Conservation (phyloP, 2,113 vertebrate genomes). For the Strix uralensis region DNA sequence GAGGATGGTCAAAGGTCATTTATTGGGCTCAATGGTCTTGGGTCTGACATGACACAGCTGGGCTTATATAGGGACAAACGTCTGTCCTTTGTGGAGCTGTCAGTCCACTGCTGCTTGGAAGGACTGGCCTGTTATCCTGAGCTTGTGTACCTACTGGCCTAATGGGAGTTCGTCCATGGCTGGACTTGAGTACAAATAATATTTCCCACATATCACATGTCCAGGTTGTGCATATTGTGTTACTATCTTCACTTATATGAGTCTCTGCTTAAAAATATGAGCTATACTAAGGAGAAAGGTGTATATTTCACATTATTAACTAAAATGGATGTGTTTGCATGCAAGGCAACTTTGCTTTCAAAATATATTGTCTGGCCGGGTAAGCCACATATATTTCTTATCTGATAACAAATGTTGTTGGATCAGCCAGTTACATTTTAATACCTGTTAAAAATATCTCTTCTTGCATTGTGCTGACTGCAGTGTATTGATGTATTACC, state of each 20-base stretch:
- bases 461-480: not conserved
- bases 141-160: fast-evolving
- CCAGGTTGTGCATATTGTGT: not conserved
- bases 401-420: not conserved
- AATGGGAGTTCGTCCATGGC: not conserved
- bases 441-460: not conserved
- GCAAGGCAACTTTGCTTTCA: not conserved
- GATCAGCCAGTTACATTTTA: not conserved
- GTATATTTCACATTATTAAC: not conserved
- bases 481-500: not conserved
- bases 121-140: not conserved
- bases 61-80: not conserved
- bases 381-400: not conserved
- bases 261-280: not conserved
- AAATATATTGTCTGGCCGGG: not conserved
- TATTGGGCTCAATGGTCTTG: not conserved
- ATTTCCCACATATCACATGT: not conserved
- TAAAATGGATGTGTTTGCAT: not conserved
- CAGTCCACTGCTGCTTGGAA: not conserved
- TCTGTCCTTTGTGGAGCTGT: not conserved
- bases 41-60: not conserved
- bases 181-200: not conserved
- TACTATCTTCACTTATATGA: not conserved
- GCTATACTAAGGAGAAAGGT: not conserved
- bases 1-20: not conserved